Base-by-base conservation (phyloP, 2,113 vertebrate genomes). In the Notechis scutatus region DNA sequence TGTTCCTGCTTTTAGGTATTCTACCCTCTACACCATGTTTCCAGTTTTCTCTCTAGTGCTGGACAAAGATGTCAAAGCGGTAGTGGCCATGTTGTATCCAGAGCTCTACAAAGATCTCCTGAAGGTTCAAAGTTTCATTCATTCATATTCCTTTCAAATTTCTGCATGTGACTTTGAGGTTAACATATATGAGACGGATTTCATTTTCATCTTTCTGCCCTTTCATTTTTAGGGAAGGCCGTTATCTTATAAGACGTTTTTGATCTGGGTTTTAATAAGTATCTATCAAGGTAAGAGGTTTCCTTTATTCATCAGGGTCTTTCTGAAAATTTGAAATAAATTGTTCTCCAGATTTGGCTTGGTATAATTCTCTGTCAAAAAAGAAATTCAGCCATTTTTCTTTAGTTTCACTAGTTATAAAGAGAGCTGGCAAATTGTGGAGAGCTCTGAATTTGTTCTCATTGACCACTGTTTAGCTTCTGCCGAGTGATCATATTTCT, bases 21-120 rank as follows among this genome's bases (percentile, higher is more conserved):
- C 99, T 93, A 99, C 99, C 4, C 97, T 99, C 95, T 99, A 99
- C 94, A 99, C 99, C n/a, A 99, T 99, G 99, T 99, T 99, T 94
- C 99, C 99, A 0, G 99, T 99, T 42, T 99, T 99, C 95, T 99
- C 99, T 85, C 97, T 99, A 94, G 99, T 99, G 52, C 93, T 99
- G 97, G 99, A 99, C 97, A 99, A 99, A 95, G 99, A 99, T 52
- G 99, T 99, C 2, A 99, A 99, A 95, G 99, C 99, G 0, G 99
- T 99, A 95, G 99, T 99, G 2, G 99, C 99, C 87, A 99, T 99
- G 99, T 96, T 99, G 26, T 99, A 99, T 92, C 99, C 99, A 52
- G 99, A 99, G 93, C 97, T 99, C 86, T 99, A 99, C 96, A 99
- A 99, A 96, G 99, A 99, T 96, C 98, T 99, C 26, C 96, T 99